Base-by-base conservation (phyloP, 2,888 invertebrate genomes). In the Lasiommata megera region DNA sequence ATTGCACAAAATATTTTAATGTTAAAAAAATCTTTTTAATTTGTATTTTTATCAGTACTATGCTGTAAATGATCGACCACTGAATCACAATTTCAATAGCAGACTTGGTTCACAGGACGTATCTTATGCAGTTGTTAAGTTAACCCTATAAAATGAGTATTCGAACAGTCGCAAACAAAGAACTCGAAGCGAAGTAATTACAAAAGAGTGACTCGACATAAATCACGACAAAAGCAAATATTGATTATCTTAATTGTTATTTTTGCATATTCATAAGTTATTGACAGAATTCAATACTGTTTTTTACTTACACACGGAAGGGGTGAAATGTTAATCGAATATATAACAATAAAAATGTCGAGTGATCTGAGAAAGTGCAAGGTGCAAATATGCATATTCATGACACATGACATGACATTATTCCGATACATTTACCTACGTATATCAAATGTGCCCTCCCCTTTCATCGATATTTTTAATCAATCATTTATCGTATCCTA, bases 241-340 rank as follows among this genome's bases (percentile, higher is more conserved):
- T 87, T 82, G 80, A 84, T 84, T 75, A 72, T 68, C 64, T 59
- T 84, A 79, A 84, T 88, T 87, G 85, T 86, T 74, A 77, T 74
- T 82, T 84, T 80, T 88, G 87, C 81, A 89, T 89, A 89, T 89
- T 89, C 89, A 88, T 88, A 77, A 68, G 50, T 51, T 60, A 59
- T 73, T 66, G 69, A 68, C 65, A 63, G 47, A 61, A 62, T 60
- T 67, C 62, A 53, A 65, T 66, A 47, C 29, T 56, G 56, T 28
- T 50, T 59, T 60, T 59, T 61, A 60, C 51, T 48, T 61, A 46
- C 2, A 23, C 52, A 44, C 48, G 48, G 63, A 50, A 60, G 60
- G 61, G 62, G 62, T 63, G 60, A 71, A 67, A 65, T 67, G 70
- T 68, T 70, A 37, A 38, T 38, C 40, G 51, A 51, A 28, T 57